Conservation (phyloP, 2,113 vertebrate genomes). For the Noctilio leporinus region DNA sequence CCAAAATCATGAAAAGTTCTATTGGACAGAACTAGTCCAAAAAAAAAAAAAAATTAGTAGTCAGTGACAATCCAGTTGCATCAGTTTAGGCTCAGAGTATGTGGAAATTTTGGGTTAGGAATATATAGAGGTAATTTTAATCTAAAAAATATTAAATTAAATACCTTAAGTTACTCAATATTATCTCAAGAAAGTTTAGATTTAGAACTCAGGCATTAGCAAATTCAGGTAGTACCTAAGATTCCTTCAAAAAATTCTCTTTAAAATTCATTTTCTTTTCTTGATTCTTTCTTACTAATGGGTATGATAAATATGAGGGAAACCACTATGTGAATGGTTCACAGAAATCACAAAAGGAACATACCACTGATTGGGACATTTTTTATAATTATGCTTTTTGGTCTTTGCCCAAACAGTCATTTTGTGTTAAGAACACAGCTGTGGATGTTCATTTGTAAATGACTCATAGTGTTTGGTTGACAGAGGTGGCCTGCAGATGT, state of each 20-base stretch:
- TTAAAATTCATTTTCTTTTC: neutral
- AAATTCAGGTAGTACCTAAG: neutral
- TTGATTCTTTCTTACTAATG: neutral
- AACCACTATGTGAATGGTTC: neutral
- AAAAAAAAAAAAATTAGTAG: neutral
- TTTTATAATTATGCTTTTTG: neutral
- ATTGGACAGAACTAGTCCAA: neutral
- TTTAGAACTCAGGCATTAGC: neutral
- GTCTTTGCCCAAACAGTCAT: neutral
- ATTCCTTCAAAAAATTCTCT: neutral
- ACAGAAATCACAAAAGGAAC: slow-evolving; percentile 24
- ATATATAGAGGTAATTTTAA: neutral
- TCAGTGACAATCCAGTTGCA: neutral
- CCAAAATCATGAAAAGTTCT: neutral
- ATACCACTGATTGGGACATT: neutral
- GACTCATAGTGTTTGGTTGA: neutral
- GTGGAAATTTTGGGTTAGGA: neutral
- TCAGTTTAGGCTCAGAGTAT: neutral
- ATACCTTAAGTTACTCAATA: no score
- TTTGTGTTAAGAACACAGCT: slow-evolving; percentile 24
- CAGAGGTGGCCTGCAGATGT: neutral
- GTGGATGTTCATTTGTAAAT: slow-evolving; percentile 45
- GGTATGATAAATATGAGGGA: neutral
- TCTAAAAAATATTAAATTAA: neutral
- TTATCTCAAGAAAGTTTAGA: neutral